Base-by-base conservation (phyloP, 2,797 vertebrate species). In the Rhabdomys pumilio region DNA sequence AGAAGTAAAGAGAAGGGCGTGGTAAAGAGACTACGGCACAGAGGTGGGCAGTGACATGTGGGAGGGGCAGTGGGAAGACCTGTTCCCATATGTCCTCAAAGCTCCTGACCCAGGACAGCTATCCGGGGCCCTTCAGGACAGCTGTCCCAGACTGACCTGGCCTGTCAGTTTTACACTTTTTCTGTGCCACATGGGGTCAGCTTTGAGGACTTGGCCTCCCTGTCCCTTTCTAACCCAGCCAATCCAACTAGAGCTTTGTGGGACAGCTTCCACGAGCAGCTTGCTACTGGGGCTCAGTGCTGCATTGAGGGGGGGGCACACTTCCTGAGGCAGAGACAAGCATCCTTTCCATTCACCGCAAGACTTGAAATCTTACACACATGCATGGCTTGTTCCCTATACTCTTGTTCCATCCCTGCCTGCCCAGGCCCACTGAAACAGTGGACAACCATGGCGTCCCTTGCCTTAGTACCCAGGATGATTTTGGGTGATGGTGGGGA, bases 381-480 rank as follows among this genome's bases (percentile, higher is more conserved):
- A 31, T 0, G 0, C 3, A 0, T 4, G 0, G 24, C 34, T 17
- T 26, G 12, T 20, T 72, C n/a, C 69, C 69, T 38, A n/a, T 7
- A 50, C 3, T 22, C 38, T 59, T 41, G 15, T 15, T 69, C 73
- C 31, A 5, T 10, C 53, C 6, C 65, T 38, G 17, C 26, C 50
- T 34, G 4, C 53, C 57, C 82, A 59, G 31, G 12, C 17, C 53
- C 34, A 41, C 80, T 90, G 57, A 91, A 94, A 55, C 22, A n/a
- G 3, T 20, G 15, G 31, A 6, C 47, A 38, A 3, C 61, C 65
- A 31, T 15, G 24, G 3, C 34, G 20, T 84, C 41, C n/a, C 7
- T n/a, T 73, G 8, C 29, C 19, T 89, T 91, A 22, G 73, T 10
- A 15, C 17, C 12, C 29, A 83, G n/a, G 17, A 24, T 63, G 59